These are phyloP conservation scores for Zaprionus ornatus DNA, from an alignment of 1,140 invertebrate species.

Conservation along the genomic window DNA sequence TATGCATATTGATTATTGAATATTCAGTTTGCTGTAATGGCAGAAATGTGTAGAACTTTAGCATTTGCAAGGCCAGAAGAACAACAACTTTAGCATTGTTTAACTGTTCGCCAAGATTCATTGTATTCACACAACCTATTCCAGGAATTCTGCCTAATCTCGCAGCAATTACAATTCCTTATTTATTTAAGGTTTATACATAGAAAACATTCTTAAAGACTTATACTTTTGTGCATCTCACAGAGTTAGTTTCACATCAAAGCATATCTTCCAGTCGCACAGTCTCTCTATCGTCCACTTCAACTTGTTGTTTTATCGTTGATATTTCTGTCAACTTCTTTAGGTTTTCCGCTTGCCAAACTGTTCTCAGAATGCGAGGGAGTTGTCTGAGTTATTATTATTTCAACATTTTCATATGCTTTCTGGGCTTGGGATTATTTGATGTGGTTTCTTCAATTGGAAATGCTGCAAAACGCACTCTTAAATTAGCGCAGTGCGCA, in stretches of 20 bases:
- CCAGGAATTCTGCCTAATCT: background rate
- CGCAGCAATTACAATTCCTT: too few species aligned
- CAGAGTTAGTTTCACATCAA: background rate
- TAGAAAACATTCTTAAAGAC: background rate
- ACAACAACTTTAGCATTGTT: background rate
- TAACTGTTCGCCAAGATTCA: background rate
- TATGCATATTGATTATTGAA: background rate
- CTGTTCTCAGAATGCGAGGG: background rate
- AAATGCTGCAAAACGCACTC: conserved; percentile 32
- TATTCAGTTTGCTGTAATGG: background rate
- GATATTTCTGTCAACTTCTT: background rate
- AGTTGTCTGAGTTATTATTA: conserved; percentile 53
- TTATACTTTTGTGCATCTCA: background rate
- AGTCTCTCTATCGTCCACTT: background rate
- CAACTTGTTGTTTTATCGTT: conserved; percentile 2
- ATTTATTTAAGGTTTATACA: too few species aligned
- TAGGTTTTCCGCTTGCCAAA: background rate
- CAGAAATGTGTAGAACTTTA: background rate
- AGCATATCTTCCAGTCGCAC: background rate
- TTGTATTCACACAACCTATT: background rate
- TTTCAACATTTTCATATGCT: conserved; percentile 54
- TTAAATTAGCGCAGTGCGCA: conserved; percentile 57
- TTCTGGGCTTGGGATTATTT: conserved; percentile 24
- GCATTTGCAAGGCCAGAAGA: too few species aligned
- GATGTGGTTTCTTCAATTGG: conserved; percentile 34